Evolutionary conservation across 2,797 vertebrate species (phyloP).

Genomic region (Iguana delicatissima): DNA sequence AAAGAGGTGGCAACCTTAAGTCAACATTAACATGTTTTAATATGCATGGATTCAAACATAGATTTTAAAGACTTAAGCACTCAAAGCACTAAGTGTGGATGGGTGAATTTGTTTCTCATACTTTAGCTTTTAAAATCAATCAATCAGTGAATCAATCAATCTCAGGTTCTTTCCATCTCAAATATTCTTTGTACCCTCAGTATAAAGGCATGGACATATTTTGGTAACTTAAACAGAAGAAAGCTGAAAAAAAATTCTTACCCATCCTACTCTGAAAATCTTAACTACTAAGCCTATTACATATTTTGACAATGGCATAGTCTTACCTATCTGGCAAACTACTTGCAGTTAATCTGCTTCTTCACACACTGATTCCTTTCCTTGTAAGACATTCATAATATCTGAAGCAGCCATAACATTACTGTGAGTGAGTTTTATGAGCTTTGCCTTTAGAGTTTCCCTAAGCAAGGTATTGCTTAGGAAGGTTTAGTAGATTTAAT

Average conservation of each 20-base stretch:
- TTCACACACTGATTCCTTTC: not conserved
- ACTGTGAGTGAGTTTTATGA: conserved; percentile 13
- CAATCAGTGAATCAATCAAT: not conserved
- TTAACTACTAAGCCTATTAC: not conserved
- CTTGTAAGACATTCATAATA: not conserved
- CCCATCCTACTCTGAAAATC: not conserved
- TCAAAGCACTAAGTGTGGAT: not conserved
- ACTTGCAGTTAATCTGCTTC: not conserved
- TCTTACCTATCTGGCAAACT: not conserved
- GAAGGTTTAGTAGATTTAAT: conserved; percentile 37
- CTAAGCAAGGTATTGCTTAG: conserved; percentile 48
- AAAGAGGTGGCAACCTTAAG: too few relatives aligned
- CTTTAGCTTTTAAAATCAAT: not conserved
- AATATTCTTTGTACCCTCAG: not conserved
- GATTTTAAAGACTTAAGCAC: not conserved
- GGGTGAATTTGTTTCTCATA: not conserved
- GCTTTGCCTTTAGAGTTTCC: conserved; percentile 64
- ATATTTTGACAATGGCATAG: not conserved
- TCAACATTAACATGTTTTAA: not conserved
- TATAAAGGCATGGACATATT: not conserved
- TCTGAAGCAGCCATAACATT: not conserved
- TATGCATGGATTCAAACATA: not conserved
- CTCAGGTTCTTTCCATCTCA: not conserved
- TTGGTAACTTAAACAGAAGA: not conserved
- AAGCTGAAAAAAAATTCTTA: not conserved